A percentile compares a stretch with the other conserved stretches of the same genome.
Conservation (phyloP, 2,113 vertebrate genomes). For the Tautogolabrus adspersus region DNA sequence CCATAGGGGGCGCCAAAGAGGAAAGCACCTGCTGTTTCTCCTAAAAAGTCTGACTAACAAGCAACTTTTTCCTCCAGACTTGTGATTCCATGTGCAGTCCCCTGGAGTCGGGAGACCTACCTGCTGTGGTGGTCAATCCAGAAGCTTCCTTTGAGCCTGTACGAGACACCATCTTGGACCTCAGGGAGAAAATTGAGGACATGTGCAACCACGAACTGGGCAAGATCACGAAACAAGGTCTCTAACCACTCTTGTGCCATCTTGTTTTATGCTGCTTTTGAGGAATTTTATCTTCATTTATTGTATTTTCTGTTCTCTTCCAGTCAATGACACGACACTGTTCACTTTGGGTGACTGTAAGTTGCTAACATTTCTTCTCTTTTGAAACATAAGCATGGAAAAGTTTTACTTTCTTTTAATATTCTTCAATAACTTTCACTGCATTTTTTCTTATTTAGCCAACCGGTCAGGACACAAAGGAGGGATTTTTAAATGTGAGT, state of each 20-base stretch:
- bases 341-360: constrained; percentile 76
- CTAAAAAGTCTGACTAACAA: too few species aligned
- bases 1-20: too few species aligned
- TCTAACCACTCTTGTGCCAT: neutral
- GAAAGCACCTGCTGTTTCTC: too few species aligned
- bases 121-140: constrained; percentile 65
- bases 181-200: constrained; percentile 79
- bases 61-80: constrained; percentile 47
- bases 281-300: neutral
- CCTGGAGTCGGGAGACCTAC: constrained; percentile 70
- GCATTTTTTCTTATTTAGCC: constrained; percentile 40
- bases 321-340: constrained; percentile 77
- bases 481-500: constrained; percentile 80
- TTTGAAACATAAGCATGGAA: neutral
- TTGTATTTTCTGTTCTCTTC: constrained; percentile 20
- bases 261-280: neutral
- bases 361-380: constrained; percentile 7
- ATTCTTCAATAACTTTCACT: neutral
- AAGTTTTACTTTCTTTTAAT: neutral
- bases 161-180: constrained; percentile 64
- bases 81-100: constrained; percentile 75
- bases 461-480: constrained; percentile 46
- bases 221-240: constrained; percentile 82
- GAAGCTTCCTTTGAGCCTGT: constrained; percentile 78
- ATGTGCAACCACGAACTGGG: constrained; percentile 82